Percentiles rank a stretch among this genome's conserved stretches.
phyloP scores from a whole-genome alignment of 1,140 invertebrate genomes.

The Cryptotermes secundus region DNA sequence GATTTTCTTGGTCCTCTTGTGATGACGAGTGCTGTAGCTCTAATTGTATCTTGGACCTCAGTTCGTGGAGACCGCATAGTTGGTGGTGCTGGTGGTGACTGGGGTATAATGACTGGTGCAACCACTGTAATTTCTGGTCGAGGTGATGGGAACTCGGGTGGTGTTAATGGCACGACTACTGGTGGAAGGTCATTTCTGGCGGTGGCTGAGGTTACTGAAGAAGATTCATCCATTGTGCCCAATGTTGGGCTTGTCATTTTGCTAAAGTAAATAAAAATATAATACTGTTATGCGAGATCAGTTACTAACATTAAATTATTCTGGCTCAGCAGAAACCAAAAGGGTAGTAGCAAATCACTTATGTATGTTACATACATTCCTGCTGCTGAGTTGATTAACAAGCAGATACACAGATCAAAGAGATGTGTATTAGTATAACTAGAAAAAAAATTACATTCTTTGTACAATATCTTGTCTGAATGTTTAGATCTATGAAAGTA shows the following conservation, averaged over 20 bases:
- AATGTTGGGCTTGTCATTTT: slow-evolving; percentile 23
- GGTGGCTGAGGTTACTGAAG: not conserved
- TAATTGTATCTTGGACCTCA: not conserved
- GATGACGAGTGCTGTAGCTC: not conserved
- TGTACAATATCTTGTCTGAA: no score
- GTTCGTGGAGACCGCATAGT: not conserved
- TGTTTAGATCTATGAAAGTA: no score
- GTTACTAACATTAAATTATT: no score
- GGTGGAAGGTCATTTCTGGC: not conserved
- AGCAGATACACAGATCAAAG: no score
- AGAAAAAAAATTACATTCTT: no score
- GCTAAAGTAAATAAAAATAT: slow-evolving; percentile 10
- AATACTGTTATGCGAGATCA: not conserved
- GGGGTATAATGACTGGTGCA: not conserved
- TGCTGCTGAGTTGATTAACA: no score
- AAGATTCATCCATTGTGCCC: slow-evolving; percentile 17
- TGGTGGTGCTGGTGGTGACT: not conserved
- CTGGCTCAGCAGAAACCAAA: no score
- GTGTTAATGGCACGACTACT: not conserved
- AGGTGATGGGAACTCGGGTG: not conserved
- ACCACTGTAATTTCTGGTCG: slow-evolving; percentile 29
- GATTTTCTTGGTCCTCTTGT: slow-evolving; percentile 31
- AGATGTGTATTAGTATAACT: no score
- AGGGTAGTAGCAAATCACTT: no score
- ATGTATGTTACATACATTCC: no score